A percentile compares a stretch with the other conserved stretches of the same genome.
Conservation (phyloP, 2,113 vertebrate species). For the Eupsittula cactorum region DNA sequence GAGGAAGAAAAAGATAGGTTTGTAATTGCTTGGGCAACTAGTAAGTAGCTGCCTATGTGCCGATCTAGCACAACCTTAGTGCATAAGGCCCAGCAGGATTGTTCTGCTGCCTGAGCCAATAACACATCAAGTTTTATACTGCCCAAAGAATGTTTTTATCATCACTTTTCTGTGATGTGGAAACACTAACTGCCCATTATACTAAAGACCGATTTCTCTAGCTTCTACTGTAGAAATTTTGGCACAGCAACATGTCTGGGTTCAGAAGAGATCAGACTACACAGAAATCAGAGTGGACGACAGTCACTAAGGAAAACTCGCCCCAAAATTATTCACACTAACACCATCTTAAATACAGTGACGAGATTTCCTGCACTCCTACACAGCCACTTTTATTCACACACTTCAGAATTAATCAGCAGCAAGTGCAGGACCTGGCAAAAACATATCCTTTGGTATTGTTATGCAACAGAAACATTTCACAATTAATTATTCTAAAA, state of each 20-base stretch:
- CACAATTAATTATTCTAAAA: conserved; percentile 42
- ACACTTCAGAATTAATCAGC: background rate
- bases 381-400: background rate
- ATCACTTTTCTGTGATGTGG: background rate
- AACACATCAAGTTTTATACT: background rate
- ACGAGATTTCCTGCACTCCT: background rate
- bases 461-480: conserved; percentile 31
- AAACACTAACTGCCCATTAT: background rate
- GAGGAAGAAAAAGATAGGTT: background rate
- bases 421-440: background rate
- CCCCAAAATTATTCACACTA: accelerated
- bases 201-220: background rate
- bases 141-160: background rate
- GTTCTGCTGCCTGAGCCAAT: background rate
- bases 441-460: conserved; percentile 1
- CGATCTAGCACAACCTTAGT: accelerated
- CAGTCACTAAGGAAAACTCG: accelerated
- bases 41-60: background rate
- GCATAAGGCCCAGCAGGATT: background rate
- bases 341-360: background rate
- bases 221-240: background rate
- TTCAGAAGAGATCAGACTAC: background rate
- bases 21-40: background rate
- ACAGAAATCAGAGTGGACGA: background rate
- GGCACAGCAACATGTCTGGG: background rate